Percentiles rank a stretch among this genome's conserved stretches.
These are phyloP conservation scores for Rhincodon typus DNA, from an alignment of 2,797 vertebrate genomes.

Conservation along the genomic window DNA sequence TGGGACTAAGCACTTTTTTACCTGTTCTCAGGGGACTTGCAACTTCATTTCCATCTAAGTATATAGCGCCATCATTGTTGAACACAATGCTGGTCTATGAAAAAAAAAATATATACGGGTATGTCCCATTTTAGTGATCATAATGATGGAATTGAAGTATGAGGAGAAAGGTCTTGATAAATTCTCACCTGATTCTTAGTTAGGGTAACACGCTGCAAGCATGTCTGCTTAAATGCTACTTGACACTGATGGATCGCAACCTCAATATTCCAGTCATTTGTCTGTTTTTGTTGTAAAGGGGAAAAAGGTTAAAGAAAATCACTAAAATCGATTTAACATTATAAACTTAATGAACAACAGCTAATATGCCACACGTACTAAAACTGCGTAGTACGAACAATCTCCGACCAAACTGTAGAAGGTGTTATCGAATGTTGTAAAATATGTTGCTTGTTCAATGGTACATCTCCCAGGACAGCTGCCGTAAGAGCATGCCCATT, in stretches of 20 bases:
- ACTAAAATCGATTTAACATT: neutral
- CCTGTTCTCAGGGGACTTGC: conserved; percentile 12
- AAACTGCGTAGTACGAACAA: conserved; percentile 27
- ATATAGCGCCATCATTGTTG: conserved; percentile 11
- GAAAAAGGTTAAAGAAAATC: too few relatives aligned
- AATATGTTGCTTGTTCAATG: conserved; percentile 18
- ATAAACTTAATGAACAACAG: neutral
- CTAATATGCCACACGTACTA: neutral
- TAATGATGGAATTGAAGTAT: neutral
- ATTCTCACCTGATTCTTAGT: neutral
- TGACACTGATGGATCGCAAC: conserved; percentile 8
- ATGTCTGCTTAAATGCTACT: conserved; percentile 22
- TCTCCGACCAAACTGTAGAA: conserved; percentile 24
- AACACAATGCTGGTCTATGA: neutral
- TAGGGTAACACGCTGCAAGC: conserved; percentile 1
- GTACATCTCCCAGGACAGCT: conserved; percentile 28
- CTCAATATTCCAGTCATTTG: neutral
- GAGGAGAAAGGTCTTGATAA: neutral
- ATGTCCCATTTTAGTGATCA: neutral
- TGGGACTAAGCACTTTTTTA: neutral
- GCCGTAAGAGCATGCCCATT: neutral
- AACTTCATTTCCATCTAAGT: neutral
- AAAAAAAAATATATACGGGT: neutral
- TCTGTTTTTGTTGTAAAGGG: neutral
- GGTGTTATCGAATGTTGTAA: conserved; percentile 20